Conservation (phyloP, 2,888 invertebrate species). For the Seira ritae region DNA sequence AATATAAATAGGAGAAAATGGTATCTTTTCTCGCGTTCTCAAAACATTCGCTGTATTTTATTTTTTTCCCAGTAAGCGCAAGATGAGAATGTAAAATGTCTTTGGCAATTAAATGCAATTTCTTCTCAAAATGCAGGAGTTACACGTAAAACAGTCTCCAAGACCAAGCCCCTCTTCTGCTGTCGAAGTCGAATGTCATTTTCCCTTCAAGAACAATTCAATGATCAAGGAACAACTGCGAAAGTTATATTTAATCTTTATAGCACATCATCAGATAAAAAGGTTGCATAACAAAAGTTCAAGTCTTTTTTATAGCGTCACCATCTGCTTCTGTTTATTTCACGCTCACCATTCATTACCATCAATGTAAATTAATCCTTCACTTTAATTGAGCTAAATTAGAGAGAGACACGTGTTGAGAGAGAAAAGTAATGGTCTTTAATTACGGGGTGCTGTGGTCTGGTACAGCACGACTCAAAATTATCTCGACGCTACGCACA, state of each 20-base stretch:
- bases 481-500: neutral
- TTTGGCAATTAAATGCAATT: neutral
- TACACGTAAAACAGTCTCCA: no score
- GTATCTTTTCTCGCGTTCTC: no score
- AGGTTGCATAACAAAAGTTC: slow-evolving; percentile 8
- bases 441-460: slow-evolving; percentile 46
- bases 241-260: slow-evolving; percentile 16
- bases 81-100: neutral
- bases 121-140: neutral
- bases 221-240: slow-evolving; percentile 14
- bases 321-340: slow-evolving; percentile 15
- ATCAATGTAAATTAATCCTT: slow-evolving; percentile 32
- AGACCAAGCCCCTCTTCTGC: neutral
- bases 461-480: neutral
- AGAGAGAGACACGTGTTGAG: slow-evolving; percentile 48
- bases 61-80: neutral
- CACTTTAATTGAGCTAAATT: slow-evolving; percentile 43
- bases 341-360: slow-evolving; percentile 38
- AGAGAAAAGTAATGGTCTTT: slow-evolving; percentile 33
- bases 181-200: slow-evolving; percentile 27
- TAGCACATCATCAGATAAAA: slow-evolving; percentile 5
- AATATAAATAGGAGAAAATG: no score
- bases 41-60: neutral
- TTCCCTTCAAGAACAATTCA: slow-evolving; percentile 20
- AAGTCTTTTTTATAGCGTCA: slow-evolving; percentile 4